A percentile compares a stretch with the other conserved stretches of the same genome.
Evolutionary conservation across 2,888 invertebrate genomes (phyloP).

Genomic region (Epinotia brunnichana): DNA sequence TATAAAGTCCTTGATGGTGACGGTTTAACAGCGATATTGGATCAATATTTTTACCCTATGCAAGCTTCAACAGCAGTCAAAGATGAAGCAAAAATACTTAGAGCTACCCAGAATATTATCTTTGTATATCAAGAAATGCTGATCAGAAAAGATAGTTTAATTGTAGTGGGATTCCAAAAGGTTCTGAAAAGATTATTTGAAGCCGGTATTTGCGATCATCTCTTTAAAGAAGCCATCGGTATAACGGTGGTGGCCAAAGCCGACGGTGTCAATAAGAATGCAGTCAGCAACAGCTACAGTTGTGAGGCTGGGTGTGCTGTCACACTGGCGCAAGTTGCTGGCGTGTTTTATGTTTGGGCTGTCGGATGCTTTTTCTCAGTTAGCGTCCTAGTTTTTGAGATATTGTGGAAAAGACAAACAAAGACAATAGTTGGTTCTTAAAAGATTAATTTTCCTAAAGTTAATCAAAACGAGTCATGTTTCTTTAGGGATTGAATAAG

Average conservation of each 20-base stretch:
- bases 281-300: constrained; percentile 63
- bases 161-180: constrained; percentile 55
- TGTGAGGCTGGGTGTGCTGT: constrained; percentile 69
- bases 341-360: constrained; percentile 64
- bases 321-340: constrained; percentile 60
- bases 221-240: constrained; percentile 67
- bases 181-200: constrained; percentile 62
- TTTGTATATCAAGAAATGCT: constrained; percentile 70
- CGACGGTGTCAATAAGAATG: constrained; percentile 56
- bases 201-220: constrained; percentile 64
- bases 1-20: constrained; percentile 53
- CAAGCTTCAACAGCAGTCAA: constrained; percentile 63
- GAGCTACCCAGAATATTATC: constrained; percentile 59
- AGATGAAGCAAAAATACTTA: constrained; percentile 65
- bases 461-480: not conserved
- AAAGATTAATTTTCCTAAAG: not conserved
- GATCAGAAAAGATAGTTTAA: constrained; percentile 57
- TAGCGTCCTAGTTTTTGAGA: constrained; percentile 60
- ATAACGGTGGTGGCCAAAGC: constrained; percentile 60
- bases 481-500: not conserved
- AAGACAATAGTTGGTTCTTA: not conserved
- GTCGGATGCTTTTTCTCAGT: constrained; percentile 61
- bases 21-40: constrained; percentile 61
- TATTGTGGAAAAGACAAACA: constrained; percentile 32
- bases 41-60: constrained; percentile 57